phyloP scores from a whole-genome alignment of 2,888 invertebrate species.

The Apamea monoglypha region DNA sequence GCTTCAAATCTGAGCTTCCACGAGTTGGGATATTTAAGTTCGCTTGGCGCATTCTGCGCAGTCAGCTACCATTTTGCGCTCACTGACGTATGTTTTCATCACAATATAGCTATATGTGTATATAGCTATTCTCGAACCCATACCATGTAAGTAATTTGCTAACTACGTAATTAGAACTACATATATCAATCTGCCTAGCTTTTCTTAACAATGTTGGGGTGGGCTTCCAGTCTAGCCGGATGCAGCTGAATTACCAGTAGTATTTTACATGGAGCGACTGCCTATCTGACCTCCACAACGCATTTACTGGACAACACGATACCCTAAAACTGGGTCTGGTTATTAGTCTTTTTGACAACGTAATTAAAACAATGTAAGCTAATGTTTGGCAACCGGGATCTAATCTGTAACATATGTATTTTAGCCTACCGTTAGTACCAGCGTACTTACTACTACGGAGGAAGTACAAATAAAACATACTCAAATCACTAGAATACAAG shows the following conservation, averaged over 20 bases:
- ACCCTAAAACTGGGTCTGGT: background rate
- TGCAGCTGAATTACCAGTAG: background rate
- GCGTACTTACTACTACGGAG: no score
- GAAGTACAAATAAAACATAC: background rate
- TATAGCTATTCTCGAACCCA: no score
- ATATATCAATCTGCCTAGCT: background rate
- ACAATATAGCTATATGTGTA: background rate
- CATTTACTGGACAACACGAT: background rate
- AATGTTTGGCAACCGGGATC: background rate
- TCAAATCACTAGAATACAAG: constrained; percentile 4
- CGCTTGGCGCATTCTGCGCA: background rate
- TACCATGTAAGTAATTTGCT: background rate
- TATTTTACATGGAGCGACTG: background rate
- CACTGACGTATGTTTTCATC: background rate
- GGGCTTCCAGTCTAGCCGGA: background rate
- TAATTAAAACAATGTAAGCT: background rate
- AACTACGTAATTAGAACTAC: background rate
- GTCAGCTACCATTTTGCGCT: background rate
- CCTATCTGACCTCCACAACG: background rate
- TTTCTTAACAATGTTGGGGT: background rate
- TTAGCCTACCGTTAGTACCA: background rate
- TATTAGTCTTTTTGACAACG: background rate
- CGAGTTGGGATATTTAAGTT: background rate
- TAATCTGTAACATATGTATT: no score
- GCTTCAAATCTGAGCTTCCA: background rate